Conservation (phyloP, 2,888 invertebrate genomes). For the Agriopis aurantiaria region DNA sequence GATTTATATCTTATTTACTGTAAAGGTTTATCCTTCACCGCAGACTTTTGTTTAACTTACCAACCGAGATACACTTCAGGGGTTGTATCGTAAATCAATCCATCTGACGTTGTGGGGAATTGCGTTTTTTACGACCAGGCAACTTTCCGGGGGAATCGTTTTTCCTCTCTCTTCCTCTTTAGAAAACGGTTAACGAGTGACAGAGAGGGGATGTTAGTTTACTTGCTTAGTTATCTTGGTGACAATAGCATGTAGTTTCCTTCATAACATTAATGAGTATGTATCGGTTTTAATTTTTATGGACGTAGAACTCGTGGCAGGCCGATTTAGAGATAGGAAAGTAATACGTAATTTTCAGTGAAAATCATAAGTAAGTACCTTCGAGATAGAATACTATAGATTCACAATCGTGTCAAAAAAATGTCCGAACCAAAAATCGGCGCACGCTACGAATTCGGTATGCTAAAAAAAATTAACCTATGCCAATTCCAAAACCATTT, state of each 20-base stretch:
- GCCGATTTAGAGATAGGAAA: slow-evolving; percentile 1
- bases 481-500: too few species aligned
- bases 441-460: too few species aligned
- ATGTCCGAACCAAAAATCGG: too few species aligned
- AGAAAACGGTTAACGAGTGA: slow-evolving; percentile 24
- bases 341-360: not conserved
- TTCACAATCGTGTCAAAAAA: too few species aligned
- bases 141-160: slow-evolving; percentile 27
- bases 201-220: slow-evolving; percentile 24
- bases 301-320: not conserved
- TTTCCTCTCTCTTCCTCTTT: slow-evolving; percentile 15
- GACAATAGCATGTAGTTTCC: slow-evolving; percentile 35
- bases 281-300: slow-evolving; percentile 17
- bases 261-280: slow-evolving; percentile 20
- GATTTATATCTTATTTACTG: slow-evolving; percentile 37
- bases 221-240: slow-evolving; percentile 22
- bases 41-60: slow-evolving; percentile 40
- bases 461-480: too few species aligned
- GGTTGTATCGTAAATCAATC: slow-evolving; percentile 75
- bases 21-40: slow-evolving; percentile 37
- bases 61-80: slow-evolving; percentile 57
- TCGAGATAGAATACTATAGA: too few species aligned
- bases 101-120: slow-evolving; percentile 66
- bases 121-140: slow-evolving; percentile 66
- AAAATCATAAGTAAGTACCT: not conserved